phyloP scores from a whole-genome alignment of 2,797 vertebrate species.

The Betta splendens region DNA sequence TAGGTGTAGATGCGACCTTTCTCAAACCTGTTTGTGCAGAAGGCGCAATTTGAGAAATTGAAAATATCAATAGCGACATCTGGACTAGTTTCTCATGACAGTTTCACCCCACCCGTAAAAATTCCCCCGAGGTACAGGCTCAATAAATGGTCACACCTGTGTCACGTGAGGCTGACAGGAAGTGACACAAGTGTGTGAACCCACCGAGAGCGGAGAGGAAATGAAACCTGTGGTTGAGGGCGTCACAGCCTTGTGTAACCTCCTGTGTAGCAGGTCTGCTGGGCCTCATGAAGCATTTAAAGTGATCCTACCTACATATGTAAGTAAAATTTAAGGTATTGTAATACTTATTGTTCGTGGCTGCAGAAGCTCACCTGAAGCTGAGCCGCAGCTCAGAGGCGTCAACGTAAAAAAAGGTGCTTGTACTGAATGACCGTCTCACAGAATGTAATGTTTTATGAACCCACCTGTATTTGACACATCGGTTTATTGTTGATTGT shows the following conservation, averaged over 20 bases:
- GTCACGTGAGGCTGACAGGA: slow-evolving; percentile 65
- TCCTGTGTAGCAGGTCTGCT: not conserved
- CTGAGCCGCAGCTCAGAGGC: no score
- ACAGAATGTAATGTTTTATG: no score
- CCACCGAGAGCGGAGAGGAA: slow-evolving; percentile 78
- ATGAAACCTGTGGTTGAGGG: slow-evolving; percentile 66
- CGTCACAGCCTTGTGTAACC: slow-evolving; percentile 41
- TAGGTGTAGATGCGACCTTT: slow-evolving; percentile 92
- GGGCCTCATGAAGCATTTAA: not conserved
- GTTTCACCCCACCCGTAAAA: slow-evolving; percentile 7
- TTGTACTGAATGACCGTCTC: no score
- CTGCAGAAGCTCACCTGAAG: no score
- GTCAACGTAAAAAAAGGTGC: no score
- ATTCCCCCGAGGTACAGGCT: not conserved
- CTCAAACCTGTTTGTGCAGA: slow-evolving; percentile 90
- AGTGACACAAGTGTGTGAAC: slow-evolving; percentile 72
- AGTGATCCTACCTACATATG: no score
- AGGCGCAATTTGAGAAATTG: no score
- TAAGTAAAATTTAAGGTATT: no score
- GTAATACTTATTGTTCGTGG: no score
- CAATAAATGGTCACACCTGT: not conserved
- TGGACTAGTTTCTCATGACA: not conserved
- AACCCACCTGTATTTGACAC: no score
- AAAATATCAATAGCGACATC: no score
- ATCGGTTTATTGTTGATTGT: no score